Conservation (phyloP, 2,888 invertebrate genomes). For the Caenorhabditis sulstoni region DNA sequence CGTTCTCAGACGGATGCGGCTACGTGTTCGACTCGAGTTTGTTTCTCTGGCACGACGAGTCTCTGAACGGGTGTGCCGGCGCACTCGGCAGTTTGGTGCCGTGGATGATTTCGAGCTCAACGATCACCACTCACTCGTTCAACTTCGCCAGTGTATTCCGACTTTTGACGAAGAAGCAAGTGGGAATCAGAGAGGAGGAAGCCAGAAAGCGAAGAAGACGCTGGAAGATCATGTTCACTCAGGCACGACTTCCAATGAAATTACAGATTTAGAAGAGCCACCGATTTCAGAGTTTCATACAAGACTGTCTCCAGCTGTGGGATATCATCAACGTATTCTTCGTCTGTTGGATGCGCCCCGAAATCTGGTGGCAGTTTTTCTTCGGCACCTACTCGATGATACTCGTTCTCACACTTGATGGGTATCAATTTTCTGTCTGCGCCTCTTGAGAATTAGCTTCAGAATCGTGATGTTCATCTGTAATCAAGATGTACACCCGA, state of each 20-base stretch:
- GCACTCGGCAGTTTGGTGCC: not conserved
- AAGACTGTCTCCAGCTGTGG: constrained; percentile 43
- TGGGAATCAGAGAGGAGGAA: not conserved
- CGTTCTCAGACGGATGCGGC: not conserved
- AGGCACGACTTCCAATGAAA: too few relatives aligned
- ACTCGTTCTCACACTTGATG: constrained; percentile 11
- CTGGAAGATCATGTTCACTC: constrained; percentile 1
- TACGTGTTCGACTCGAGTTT: constrained; percentile 2
- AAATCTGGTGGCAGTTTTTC: constrained; percentile 38
- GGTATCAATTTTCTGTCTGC: too few relatives aligned
- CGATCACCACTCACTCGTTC: not conserved
- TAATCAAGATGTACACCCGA: constrained; percentile 11
- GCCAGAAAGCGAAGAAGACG: not conserved
- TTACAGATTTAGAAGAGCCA: too few relatives aligned
- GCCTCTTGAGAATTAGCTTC: too few relatives aligned
- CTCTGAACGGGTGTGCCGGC: not conserved
- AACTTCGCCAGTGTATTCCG: not conserved
- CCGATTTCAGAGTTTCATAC: constrained; percentile 26
- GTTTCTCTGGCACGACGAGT: not conserved
- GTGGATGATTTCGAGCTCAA: not conserved
- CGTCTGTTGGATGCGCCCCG: constrained; percentile 9
- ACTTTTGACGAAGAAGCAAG: not conserved
- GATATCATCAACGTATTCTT: constrained; percentile 31
- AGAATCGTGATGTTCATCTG: constrained; percentile 15
- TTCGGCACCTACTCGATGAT: constrained; percentile 24